These are phyloP conservation scores for Struthio camelus DNA, from an alignment of 2,113 vertebrate species.

Conservation along the genomic window DNA sequence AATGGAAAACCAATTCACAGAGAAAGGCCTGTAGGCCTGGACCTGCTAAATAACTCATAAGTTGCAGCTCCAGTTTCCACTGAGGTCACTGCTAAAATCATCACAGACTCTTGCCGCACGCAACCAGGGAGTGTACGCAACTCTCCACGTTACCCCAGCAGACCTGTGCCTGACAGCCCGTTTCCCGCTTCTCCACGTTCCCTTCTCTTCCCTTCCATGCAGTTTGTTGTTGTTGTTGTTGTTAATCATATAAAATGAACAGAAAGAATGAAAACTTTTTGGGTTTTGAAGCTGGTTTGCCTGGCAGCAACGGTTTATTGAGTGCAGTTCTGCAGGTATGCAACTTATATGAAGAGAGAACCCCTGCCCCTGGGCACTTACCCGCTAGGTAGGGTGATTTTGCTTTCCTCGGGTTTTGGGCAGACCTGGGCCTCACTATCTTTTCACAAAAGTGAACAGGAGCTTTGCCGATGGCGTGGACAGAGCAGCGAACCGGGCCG, in stretches of 20 bases:
- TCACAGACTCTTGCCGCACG: not conserved
- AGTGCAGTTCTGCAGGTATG: not conserved
- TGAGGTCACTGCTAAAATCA: not conserved
- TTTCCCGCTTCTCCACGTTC: not conserved
- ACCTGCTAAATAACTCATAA: not conserved
- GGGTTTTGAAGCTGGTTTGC: not conserved
- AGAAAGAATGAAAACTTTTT: not conserved
- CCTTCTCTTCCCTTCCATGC: accelerated
- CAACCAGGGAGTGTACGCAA: not conserved
- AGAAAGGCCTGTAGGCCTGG: not conserved
- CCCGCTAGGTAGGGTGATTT: not conserved
- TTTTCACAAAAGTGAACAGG: not conserved
- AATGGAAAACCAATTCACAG: not conserved
- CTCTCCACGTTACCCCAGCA: not conserved
- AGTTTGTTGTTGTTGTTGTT: not conserved
- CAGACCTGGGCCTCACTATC: not conserved
- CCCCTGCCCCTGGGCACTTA: not conserved
- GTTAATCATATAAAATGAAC: not conserved
- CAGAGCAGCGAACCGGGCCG: not conserved
- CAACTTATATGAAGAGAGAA: not conserved
- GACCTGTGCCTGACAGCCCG: not conserved
- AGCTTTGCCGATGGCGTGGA: not conserved
- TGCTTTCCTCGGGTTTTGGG: not conserved
- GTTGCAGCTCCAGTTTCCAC: not conserved
- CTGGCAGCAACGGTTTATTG: not conserved